phyloP scores from a whole-genome alignment of 2,113 vertebrate genomes.

The Balaeniceps rex region DNA sequence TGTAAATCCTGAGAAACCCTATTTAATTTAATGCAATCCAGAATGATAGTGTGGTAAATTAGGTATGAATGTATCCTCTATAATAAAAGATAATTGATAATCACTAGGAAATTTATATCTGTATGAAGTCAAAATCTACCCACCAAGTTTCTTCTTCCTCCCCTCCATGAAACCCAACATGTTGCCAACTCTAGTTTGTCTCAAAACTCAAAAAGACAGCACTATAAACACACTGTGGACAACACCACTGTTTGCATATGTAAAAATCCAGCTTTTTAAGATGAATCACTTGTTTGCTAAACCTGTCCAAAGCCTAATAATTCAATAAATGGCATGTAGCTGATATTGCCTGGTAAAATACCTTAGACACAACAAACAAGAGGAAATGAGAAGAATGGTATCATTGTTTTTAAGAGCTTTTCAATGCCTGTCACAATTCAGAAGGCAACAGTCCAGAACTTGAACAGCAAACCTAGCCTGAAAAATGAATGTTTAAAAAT shows the following conservation, averaged over 20 bases:
- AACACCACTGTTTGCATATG: not conserved
- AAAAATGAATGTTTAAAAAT: not conserved
- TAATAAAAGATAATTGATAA: not conserved
- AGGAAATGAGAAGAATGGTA: not conserved
- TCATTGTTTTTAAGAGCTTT: not conserved
- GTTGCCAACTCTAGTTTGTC: not conserved
- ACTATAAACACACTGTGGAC: not conserved
- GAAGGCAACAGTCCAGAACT: not conserved
- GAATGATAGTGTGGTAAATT: not conserved
- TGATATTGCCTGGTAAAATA: not conserved
- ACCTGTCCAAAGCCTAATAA: not conserved
- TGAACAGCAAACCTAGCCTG: not conserved
- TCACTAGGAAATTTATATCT: not conserved
- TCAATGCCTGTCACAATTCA: not conserved
- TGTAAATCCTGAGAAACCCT: not conserved
- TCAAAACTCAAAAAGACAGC: not conserved
- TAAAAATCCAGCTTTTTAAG: not conserved
- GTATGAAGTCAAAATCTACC: not conserved
- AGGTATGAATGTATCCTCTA: not conserved
- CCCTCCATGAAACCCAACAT: not conserved
- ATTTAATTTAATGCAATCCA: not conserved
- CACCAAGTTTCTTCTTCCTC: not conserved
- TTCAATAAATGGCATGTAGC: not conserved
- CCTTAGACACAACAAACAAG: not conserved
- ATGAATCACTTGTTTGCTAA: not conserved